Evolutionary conservation across 2,888 invertebrate species (phyloP).

Genomic region (Danaus chrysippus): DNA sequence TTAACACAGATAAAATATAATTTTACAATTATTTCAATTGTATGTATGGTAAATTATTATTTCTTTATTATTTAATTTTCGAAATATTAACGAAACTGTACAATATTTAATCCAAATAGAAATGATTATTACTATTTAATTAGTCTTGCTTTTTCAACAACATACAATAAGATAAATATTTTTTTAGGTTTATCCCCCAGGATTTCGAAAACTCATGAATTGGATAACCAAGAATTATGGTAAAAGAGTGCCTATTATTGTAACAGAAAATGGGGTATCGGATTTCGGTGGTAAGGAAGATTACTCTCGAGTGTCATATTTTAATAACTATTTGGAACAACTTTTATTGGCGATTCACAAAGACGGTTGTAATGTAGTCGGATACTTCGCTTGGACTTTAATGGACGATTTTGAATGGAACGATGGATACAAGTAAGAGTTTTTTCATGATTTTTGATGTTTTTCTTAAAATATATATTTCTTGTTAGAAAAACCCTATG

Average conservation of each 20-base stretch:
- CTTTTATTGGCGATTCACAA: constrained; percentile 57
- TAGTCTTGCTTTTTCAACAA: too few relatives aligned
- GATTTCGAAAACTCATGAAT: constrained; percentile 80
- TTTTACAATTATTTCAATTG: too few relatives aligned
- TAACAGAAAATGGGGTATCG: constrained; percentile 80
- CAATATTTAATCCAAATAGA: too few relatives aligned
- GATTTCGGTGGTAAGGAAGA: constrained; percentile 63
- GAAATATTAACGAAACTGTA: too few relatives aligned
- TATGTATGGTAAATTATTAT: too few relatives aligned
- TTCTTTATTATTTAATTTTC: too few relatives aligned
- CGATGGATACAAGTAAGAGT: constrained; percentile 65
- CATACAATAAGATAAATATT: background rate
- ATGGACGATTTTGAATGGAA: constrained; percentile 83
- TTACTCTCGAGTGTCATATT: constrained; percentile 75
- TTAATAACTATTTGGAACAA: constrained; percentile 67
- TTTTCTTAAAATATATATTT: too few relatives aligned
- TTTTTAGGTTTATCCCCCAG: constrained; percentile 79
- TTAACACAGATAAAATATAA: too few relatives aligned
- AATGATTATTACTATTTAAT: too few relatives aligned
- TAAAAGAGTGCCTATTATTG: constrained; percentile 73
- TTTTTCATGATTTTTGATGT: background rate
- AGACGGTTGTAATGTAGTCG: constrained; percentile 66
- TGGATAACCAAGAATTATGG: constrained; percentile 81
- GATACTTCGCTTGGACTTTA: constrained; percentile 81
- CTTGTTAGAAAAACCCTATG: too few relatives aligned